Evolutionary conservation across 2,888 invertebrate species (phyloP), one percentile per base, ranked within the genome.

Genomic region (Andrena fulva): DNA sequence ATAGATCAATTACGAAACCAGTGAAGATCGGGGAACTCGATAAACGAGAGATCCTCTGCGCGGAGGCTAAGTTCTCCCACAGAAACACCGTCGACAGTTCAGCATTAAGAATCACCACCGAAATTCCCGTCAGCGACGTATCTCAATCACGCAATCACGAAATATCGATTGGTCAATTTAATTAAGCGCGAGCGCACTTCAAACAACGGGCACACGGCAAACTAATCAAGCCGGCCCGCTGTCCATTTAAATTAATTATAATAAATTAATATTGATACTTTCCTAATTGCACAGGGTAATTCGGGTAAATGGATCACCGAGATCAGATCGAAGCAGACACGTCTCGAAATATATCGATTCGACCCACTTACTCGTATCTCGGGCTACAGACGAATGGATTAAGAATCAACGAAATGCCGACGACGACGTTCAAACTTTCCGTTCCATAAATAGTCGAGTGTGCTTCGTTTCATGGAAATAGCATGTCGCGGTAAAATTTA

Each of bases 251-350:
- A 80, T 80, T 63, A 71, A 75, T 68, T 71, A 75, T 63, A 75
- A 80, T 80, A 75, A 82, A 82, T 82, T 82, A 82, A 80, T 80
- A 82, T 80, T 68, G 71, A 80, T 71, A 52, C 56, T 75, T 75
- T 80, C 75, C 70, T 80, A 82, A 82, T 75, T 80, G 29, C 54
- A 24, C 2, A 70, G 33, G 5, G 70, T 67, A 66, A 79, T 67
- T 81, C 54, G n/a, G n/a, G 35, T 56, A 48, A 79, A 80, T 74
- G 54, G 12, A 8, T 56, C 27, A 2, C 2, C 1, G 10, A 24
- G 0, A n/a, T 2, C 6, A 16, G 35, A 31, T 54, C n/a, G n/a
- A 4, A 4, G 6, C 16, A n/a, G 29, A 8, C 29, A 7, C 10
- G 8, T 31, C 8, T 48, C 7, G n/a, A 20, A 27, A 27, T 20